Conservation (phyloP, 2,797 vertebrate species). For the Epinephelus malabaricus region DNA sequence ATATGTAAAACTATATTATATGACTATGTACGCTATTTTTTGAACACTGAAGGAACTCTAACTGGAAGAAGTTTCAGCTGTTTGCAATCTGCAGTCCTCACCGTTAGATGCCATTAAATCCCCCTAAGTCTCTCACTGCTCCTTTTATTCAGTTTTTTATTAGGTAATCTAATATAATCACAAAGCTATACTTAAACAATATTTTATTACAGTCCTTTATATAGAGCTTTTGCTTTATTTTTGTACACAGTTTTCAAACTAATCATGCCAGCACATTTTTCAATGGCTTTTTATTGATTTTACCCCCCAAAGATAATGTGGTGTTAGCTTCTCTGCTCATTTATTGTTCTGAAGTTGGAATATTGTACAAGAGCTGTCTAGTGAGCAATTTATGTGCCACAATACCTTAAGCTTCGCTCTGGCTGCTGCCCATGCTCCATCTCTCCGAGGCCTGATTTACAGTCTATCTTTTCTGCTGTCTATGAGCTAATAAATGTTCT, state of each 20-base stretch:
- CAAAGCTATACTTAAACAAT: background rate
- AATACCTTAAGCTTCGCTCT: conserved; percentile 38
- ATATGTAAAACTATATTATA: too few relatives aligned
- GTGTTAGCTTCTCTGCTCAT: conserved; percentile 3
- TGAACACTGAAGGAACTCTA: too few relatives aligned
- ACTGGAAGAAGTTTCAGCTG: too few relatives aligned
- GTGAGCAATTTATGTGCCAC: conserved; percentile 9
- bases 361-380: conserved; percentile 21
- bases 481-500: conserved; percentile 28
- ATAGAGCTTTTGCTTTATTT: background rate
- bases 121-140: too few relatives aligned
- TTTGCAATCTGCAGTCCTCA: too few relatives aligned
- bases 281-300: conserved; percentile 19
- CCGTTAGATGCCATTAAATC: too few relatives aligned
- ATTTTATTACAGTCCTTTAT: background rate
- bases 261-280: background rate
- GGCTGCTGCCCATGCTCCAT: conserved; percentile 31
- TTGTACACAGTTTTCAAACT: background rate
- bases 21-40: too few relatives aligned
- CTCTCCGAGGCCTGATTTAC: conserved; percentile 48
- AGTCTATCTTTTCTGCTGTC: conserved; percentile 7
- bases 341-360: conserved; percentile 6
- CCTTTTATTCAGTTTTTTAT: background rate
- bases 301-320: background rate
- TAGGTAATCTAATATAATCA: background rate